Percentiles rank a stretch among this genome's conserved stretches.
Conservation (phyloP, 2,888 invertebrate genomes). For the Cybosia mesomella region DNA sequence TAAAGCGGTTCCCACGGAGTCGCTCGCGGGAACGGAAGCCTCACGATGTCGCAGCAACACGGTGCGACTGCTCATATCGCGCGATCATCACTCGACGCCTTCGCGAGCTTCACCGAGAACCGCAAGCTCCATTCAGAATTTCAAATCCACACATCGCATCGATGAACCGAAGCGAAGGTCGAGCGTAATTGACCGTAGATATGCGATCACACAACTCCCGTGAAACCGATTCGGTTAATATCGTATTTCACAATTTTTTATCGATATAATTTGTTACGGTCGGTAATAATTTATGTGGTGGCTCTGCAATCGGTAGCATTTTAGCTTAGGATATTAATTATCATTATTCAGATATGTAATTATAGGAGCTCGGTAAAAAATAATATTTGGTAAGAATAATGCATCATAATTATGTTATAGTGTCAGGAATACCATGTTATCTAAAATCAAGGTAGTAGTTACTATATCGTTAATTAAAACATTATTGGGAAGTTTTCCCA, state of each 20-base stretch:
- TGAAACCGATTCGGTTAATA: slow-evolving; percentile 72
- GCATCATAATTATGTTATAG: slow-evolving; percentile 15
- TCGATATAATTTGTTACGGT: slow-evolving; percentile 59
- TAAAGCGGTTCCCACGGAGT: slow-evolving; percentile 86
- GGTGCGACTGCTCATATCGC: slow-evolving; percentile 58
- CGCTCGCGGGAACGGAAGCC: slow-evolving; percentile 86
- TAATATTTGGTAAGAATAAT: slow-evolving; percentile 24
- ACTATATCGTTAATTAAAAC: neutral
- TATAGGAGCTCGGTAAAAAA: slow-evolving; percentile 22
- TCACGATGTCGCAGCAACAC: slow-evolving; percentile 70
- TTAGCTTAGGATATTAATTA: slow-evolving; percentile 43
- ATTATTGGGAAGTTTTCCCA: neutral
- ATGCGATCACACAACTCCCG: slow-evolving; percentile 66
- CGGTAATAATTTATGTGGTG: slow-evolving; percentile 62
- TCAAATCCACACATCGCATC: slow-evolving; percentile 19
- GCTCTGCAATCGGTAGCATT: slow-evolving; percentile 50
- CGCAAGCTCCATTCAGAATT: slow-evolving; percentile 43
- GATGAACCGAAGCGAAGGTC: slow-evolving; percentile 57
- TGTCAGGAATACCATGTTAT: slow-evolving; percentile 13
- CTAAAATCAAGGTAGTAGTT: neutral
- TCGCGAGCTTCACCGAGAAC: slow-evolving; percentile 36
- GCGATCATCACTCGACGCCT: slow-evolving; percentile 59
- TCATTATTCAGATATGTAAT: slow-evolving; percentile 31
- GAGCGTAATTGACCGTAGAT: slow-evolving; percentile 58
- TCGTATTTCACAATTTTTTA: slow-evolving; percentile 68